Evolutionary conservation across 2,888 invertebrate species (phyloP).

Genomic region (Anoplius nigerrimus): DNA sequence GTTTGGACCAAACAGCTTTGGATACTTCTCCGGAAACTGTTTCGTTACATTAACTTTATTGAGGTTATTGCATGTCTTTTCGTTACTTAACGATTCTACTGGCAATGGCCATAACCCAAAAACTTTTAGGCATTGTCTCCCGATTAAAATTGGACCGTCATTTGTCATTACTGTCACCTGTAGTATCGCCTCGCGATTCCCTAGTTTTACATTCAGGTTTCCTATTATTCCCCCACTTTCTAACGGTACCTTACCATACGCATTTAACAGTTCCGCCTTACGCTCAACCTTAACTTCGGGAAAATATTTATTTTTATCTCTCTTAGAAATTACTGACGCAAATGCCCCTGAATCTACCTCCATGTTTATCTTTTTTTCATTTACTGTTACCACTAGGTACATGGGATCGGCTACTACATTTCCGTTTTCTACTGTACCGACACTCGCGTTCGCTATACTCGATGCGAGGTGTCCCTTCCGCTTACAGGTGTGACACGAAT

Average conservation of each 20-base stretch:
- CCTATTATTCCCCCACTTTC: slow-evolving; percentile 35
- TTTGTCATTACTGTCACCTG: slow-evolving; percentile 37
- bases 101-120: slow-evolving; percentile 45
- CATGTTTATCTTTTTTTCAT: slow-evolving; percentile 33
- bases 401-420: neutral
- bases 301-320: slow-evolving; percentile 36
- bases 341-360: slow-evolving; percentile 51
- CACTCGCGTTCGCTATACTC: neutral
- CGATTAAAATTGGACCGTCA: slow-evolving; percentile 50
- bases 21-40: slow-evolving; percentile 20
- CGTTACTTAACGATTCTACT: slow-evolving; percentile 3
- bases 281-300: neutral
- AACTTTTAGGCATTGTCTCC: slow-evolving; percentile 52
- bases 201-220: slow-evolving; percentile 36
- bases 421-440: neutral
- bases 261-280: slow-evolving; percentile 31
- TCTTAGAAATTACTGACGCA: slow-evolving; percentile 35
- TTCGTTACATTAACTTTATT: slow-evolving; percentile 9
- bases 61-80: neutral
- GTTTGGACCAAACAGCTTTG: slow-evolving; percentile 29
- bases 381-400: slow-evolving; percentile 19
- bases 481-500: slow-evolving; percentile 32
- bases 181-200: slow-evolving; percentile 24
- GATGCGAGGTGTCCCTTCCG: slow-evolving; percentile 34
- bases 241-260: slow-evolving; percentile 40